Evolutionary conservation across 1,140 invertebrate species (phyloP).

Genomic region (Drosophila nikananu): DNA sequence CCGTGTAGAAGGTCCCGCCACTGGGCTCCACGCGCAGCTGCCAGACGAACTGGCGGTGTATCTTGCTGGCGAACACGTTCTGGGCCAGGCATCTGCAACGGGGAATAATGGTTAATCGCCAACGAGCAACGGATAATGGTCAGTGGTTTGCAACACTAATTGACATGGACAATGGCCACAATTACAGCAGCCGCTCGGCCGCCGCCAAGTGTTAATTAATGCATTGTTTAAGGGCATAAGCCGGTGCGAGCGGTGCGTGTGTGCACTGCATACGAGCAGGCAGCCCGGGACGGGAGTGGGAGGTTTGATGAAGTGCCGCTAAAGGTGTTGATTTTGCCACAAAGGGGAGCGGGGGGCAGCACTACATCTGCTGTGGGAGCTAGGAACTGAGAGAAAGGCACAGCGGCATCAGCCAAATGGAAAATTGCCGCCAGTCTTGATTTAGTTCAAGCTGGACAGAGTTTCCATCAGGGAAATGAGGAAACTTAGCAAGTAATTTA

Average conservation of each 20-base stretch:
- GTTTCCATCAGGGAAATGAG: background rate
- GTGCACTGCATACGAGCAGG: background rate
- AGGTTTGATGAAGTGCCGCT: slow-evolving; percentile 35
- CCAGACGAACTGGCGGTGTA: slow-evolving; percentile 74
- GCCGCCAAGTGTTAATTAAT: slow-evolving; percentile 76
- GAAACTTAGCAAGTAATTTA: background rate
- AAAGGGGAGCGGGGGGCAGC: background rate
- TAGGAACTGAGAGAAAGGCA: background rate
- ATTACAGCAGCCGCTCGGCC: slow-evolving; percentile 49
- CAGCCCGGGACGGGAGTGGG: slow-evolving; percentile 4
- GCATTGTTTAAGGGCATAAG: slow-evolving; percentile 45
- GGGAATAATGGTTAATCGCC: slow-evolving; percentile 48
- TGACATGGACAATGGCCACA: slow-evolving; percentile 60
- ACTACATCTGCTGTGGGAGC: background rate
- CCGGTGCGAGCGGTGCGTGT: slow-evolving; percentile 32
- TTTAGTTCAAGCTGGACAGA: slow-evolving; percentile 27
- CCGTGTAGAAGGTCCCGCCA: slow-evolving; percentile 15
- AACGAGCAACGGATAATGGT: slow-evolving; percentile 24
- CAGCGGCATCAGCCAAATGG: slow-evolving; percentile 56
- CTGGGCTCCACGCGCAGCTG: slow-evolving; percentile 60
- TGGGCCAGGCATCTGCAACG: slow-evolving; percentile 78
- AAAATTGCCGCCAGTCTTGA: slow-evolving; percentile 48
- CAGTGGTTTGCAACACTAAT: slow-evolving; percentile 62
- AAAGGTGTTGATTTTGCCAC: slow-evolving; percentile 71
- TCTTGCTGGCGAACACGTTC: slow-evolving; percentile 66